A percentile compares a stretch with the other conserved stretches of the same genome.
phyloP scores from a whole-genome alignment of 2,113 vertebrate genomes.

The Nycticryphes semicollaris region DNA sequence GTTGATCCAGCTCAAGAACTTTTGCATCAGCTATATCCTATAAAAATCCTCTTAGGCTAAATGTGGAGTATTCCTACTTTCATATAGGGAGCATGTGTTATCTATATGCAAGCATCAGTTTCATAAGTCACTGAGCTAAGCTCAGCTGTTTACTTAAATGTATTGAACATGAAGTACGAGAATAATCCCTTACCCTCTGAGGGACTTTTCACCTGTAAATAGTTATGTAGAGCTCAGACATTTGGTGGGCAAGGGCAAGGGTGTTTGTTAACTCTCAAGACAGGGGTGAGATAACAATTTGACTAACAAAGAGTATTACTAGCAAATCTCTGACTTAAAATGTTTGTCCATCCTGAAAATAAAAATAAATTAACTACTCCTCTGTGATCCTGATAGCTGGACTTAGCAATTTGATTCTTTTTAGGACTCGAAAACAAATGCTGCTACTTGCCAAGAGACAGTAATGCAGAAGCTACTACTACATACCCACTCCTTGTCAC shows the following conservation, averaged over 20 bases:
- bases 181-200: not conserved
- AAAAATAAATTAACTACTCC: not conserved
- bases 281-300: not conserved
- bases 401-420: not conserved
- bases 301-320: not conserved
- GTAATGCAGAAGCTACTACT: not conserved
- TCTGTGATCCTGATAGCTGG: not conserved
- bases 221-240: not conserved
- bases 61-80: not conserved
- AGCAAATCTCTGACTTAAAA: not conserved
- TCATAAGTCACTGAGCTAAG: not conserved
- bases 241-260: not conserved
- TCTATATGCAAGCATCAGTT: not conserved
- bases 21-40: not conserved
- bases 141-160: not conserved
- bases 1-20: not conserved
- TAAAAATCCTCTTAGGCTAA: not conserved
- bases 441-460: not conserved
- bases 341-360: not conserved
- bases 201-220: not conserved
- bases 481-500: accelerated
- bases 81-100: not conserved
- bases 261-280: not conserved
- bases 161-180: not conserved
- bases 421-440: not conserved